phyloP scores from a whole-genome alignment of 2,888 invertebrate genomes.

The Cantharis lateralis region DNA sequence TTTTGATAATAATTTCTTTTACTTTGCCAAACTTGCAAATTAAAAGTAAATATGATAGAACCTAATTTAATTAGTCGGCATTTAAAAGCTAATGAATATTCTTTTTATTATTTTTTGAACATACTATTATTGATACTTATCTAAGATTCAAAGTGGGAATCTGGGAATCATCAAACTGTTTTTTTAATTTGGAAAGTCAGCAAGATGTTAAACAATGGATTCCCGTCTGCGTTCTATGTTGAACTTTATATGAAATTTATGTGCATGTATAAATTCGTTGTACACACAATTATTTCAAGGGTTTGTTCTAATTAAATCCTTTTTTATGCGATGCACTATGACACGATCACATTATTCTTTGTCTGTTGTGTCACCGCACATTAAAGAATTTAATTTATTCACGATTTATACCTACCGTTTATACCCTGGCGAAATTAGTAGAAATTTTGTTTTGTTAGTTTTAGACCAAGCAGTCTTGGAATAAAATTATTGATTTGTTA shows the following conservation, averaged over 20 bases:
- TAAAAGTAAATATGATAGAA: too few species aligned
- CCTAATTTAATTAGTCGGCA: too few species aligned
- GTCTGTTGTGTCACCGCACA: neutral
- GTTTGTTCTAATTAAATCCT: neutral
- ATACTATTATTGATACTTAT: neutral
- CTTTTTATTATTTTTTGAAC: too few species aligned
- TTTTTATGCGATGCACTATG: neutral
- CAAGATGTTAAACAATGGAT: neutral
- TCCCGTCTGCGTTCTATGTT: neutral
- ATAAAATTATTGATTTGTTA: neutral
- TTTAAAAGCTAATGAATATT: neutral
- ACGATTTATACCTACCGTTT: neutral
- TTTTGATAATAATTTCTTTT: neutral
- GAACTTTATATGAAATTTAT: neutral
- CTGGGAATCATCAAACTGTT: neutral
- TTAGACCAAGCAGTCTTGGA: neutral
- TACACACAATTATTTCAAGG: neutral
- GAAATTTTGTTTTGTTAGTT: neutral
- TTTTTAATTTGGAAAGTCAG: neutral
- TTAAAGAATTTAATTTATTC: neutral
- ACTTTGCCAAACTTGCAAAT: too few species aligned
- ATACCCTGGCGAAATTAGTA: neutral
- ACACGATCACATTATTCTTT: neutral
- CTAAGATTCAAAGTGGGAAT: neutral
- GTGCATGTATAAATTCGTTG: neutral